Base-by-base conservation (phyloP, 2,113 vertebrate genomes). In the Sebastes schlegelii region DNA sequence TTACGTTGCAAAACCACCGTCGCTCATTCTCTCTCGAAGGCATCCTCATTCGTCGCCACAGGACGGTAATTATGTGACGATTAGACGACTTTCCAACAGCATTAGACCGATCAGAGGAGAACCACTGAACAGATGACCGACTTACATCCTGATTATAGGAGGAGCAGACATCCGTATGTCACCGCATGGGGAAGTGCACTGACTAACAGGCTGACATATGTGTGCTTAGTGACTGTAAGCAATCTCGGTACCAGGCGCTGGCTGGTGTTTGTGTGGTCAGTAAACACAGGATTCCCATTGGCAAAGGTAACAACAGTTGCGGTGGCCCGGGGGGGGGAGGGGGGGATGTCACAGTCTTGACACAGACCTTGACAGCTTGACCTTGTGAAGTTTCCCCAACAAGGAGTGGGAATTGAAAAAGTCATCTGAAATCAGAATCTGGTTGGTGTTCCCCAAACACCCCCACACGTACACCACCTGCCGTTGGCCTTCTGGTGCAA, bases 211-310 rank as follows among this genome's bases (percentile, higher is more conserved):
- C 75, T 81, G 79, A 75, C 83, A 81, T 82, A 73, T 89, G 91
- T 87, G 73, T 86, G 84, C 85, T 88, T 73, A 89, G 86, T 81
- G 73, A 84, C 86, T 79, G 83, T 83, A 64, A 83, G 70, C 74
- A 54, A 63, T 84, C 64, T 63, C 70, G 10, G 80, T 89, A 81
- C 86, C 80, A 86, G 85, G 86, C 86, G 40, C 80, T 83, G 76
- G 65, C 76, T 87, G 86, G 74, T 79, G 86, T 83, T 80, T 91
- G 86, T 82, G 87, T 87, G 89, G 74, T 90, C 83, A 70, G 92
- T 88, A 93, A 94, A 94, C 92, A 94, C 62, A 87, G 80, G 82
- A 86, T 92, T 93, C 90, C 86, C 84, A 77, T 23, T 77, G 58
- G 67, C 42, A 17, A 57, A 70, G 67, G 42, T 80, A 84, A 62